phyloP scores from a whole-genome alignment of 1,140 invertebrate genomes.

The Heliconius hermathena region DNA sequence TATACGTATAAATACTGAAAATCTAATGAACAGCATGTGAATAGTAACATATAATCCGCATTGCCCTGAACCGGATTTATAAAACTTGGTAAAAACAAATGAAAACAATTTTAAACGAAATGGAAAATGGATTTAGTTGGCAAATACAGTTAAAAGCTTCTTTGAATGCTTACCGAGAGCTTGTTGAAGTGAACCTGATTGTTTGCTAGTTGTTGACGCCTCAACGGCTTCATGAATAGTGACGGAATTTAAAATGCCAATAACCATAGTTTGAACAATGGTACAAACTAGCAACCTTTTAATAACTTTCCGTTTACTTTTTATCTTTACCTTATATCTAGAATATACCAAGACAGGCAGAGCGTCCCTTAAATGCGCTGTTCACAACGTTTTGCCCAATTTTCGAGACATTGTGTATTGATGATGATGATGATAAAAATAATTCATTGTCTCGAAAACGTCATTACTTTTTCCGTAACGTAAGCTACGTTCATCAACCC shows the following conservation, averaged over 20 bases:
- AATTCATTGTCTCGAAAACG: no score
- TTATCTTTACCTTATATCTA: no score
- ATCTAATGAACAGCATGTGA: slow-evolving; percentile 2
- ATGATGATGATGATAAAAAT: no score
- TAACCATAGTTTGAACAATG: not conserved
- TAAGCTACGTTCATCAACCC: no score
- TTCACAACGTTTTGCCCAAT: no score
- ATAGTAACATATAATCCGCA: not conserved
- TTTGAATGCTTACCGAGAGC: not conserved
- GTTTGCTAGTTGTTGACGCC: slow-evolving; percentile 7
- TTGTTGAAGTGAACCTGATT: slow-evolving; percentile 5
- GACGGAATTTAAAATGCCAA: not conserved
- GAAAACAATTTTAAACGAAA: slow-evolving; percentile 11
- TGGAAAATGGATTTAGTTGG: slow-evolving; percentile 2
- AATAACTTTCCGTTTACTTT: no score
- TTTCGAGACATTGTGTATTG: no score
- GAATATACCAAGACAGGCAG: no score
- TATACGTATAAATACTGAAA: not conserved
- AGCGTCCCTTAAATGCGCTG: no score
- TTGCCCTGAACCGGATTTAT: not conserved
- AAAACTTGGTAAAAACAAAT: not conserved
- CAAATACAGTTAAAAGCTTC: slow-evolving; percentile 11
- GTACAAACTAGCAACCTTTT: not conserved
- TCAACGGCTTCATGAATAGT: not conserved
- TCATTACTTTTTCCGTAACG: no score